phyloP scores from a whole-genome alignment of 2,797 vertebrate genomes.

The Sarcoramphus papa region DNA sequence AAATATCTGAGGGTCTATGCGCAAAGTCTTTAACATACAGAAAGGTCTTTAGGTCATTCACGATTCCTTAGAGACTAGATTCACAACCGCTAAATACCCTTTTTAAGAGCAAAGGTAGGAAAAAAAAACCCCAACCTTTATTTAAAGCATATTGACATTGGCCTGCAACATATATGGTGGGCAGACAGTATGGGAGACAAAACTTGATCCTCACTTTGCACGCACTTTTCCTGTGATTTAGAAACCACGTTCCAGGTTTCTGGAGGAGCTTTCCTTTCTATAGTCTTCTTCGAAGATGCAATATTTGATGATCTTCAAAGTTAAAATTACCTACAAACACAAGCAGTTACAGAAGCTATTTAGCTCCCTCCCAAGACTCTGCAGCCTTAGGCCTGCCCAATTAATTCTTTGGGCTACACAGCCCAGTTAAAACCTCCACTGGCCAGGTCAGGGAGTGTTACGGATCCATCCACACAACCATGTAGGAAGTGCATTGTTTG shows the following conservation, averaged over 20 bases:
- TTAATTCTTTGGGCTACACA: background rate
- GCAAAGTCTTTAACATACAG: background rate
- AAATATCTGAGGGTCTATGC: background rate
- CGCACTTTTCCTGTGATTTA: background rate
- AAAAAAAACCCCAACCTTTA: background rate
- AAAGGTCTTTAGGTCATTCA: background rate
- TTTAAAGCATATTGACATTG: background rate
- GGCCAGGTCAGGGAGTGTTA: background rate
- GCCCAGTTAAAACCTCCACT: background rate
- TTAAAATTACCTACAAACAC: background rate
- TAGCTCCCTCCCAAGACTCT: background rate
- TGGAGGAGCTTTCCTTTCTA: background rate
- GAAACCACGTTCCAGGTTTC: background rate
- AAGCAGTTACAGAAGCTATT: background rate
- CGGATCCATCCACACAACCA: background rate
- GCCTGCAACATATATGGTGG: background rate
- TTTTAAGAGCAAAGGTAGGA: background rate
- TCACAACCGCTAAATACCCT: background rate
- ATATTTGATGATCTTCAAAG: background rate
- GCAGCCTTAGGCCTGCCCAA: background rate
- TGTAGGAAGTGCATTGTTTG: accelerated
- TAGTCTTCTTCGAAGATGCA: background rate
- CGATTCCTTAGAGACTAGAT: background rate
- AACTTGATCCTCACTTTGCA: background rate
- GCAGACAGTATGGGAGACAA: background rate